Conservation (phyloP, 2,113 vertebrate genomes). For the Amazona guildingii region DNA sequence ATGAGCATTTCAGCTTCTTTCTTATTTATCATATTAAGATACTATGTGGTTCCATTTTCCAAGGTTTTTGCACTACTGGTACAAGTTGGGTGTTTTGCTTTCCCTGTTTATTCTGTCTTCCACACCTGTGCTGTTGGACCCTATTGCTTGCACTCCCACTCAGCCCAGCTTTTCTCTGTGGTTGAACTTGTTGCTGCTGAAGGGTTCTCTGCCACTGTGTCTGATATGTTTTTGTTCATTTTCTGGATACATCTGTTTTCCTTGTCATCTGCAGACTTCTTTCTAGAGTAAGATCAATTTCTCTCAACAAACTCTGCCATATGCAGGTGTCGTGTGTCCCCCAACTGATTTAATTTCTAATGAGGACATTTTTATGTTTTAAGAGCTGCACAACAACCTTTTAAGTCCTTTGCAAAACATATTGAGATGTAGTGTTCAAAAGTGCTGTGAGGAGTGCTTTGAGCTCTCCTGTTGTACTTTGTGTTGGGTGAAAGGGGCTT, state of each 20-base stretch:
- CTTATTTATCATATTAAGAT: not conserved
- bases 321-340: accelerated
- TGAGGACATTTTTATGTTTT: not conserved
- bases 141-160: not conserved
- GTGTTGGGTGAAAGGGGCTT: not conserved
- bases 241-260: not conserved
- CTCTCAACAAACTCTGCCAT: not conserved
- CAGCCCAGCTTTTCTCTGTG: not conserved
- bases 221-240: not conserved
- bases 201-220: not conserved
- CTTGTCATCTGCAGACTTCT: not conserved
- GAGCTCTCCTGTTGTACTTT: not conserved
- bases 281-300: not conserved
- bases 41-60: not conserved
- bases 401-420: not conserved
- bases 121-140: not conserved
- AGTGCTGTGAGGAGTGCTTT: not conserved
- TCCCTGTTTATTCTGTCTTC: not conserved
- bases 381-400: not conserved
- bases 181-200: not conserved
- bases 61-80: not conserved
- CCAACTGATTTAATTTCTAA: not conserved
- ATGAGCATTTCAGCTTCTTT: not conserved
- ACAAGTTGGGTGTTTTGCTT: not conserved
- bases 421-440: not conserved